A percentile compares a stretch with the other conserved stretches of the same genome.
Conservation (phyloP, 2,113 vertebrate genomes). For the Pipra filicauda region DNA sequence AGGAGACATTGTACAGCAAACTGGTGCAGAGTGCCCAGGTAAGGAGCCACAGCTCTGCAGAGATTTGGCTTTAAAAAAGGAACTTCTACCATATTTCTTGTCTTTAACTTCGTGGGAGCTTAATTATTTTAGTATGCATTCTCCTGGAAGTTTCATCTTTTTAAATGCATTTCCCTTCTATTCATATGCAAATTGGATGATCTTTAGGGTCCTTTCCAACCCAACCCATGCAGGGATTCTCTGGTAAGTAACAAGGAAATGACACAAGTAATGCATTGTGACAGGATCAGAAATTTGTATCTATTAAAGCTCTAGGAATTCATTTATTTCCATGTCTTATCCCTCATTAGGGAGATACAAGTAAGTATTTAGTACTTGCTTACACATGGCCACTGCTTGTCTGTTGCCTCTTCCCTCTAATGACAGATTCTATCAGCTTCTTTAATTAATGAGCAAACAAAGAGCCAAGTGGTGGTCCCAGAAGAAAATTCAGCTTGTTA, state of each 20-base stretch:
- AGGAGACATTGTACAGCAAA: slow-evolving; percentile 71
- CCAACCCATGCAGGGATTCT: not conserved
- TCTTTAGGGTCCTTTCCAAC: not conserved
- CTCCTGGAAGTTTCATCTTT: not conserved
- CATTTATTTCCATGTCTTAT: not conserved
- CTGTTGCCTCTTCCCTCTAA: not conserved
- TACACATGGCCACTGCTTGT: not conserved
- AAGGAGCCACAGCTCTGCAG: not conserved
- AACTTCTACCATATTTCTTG: not conserved
- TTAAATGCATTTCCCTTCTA: not conserved
- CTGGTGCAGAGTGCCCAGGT: slow-evolving; percentile 76
- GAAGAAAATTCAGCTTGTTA: not conserved
- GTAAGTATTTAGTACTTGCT: not conserved
- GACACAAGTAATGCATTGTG: not conserved
- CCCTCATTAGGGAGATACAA: not conserved
- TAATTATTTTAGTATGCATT: not conserved
- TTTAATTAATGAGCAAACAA: not conserved
- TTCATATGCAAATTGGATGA: not conserved
- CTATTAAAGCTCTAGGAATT: not conserved
- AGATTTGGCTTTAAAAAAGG: not conserved
- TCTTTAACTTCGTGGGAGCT: not conserved
- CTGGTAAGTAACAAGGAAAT: not conserved
- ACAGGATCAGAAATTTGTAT: not conserved
- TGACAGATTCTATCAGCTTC: not conserved
- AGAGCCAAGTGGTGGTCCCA: not conserved